A percentile compares a stretch with the other conserved stretches of the same genome.
phyloP scores from a whole-genome alignment of 1,140 invertebrate genomes.

The Mycetomoellerius zeteki region DNA sequence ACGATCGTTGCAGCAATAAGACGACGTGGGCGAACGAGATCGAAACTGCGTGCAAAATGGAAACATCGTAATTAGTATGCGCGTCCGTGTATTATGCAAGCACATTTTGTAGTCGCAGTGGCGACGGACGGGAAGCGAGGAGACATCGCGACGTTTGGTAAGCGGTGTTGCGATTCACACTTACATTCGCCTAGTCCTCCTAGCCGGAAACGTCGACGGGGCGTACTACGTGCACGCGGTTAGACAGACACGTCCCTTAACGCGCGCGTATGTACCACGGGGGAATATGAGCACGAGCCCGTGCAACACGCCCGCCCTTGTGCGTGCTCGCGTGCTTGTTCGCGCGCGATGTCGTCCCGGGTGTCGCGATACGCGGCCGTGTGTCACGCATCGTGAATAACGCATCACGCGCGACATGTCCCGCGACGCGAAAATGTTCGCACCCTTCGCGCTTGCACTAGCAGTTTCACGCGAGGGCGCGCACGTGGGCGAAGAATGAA shows the following conservation, averaged over 20 bases:
- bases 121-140: not conserved
- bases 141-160: slow-evolving; percentile 45
- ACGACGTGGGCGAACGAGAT: slow-evolving; percentile 45
- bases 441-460: slow-evolving; percentile 79
- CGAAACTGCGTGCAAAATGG: slow-evolving; percentile 80
- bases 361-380: slow-evolving; percentile 50
- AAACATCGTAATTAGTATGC: slow-evolving; percentile 86
- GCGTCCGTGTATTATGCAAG: slow-evolving; percentile 82
- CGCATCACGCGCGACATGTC: slow-evolving; percentile 68
- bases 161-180: slow-evolving; percentile 86
- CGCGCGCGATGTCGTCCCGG: slow-evolving; percentile 22
- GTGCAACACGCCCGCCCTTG: slow-evolving; percentile 7
- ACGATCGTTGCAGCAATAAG: slow-evolving; percentile 21
- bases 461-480: slow-evolving; percentile 21
- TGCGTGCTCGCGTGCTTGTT: slow-evolving; percentile 59
- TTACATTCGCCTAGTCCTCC: slow-evolving; percentile 82
- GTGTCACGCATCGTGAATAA: slow-evolving; percentile 76
- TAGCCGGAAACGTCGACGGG: slow-evolving; percentile 68
- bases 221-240: slow-evolving; percentile 57
- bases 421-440: slow-evolving; percentile 81
- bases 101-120: slow-evolving; percentile 57
- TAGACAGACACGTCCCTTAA: slow-evolving; percentile 58
- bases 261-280: slow-evolving; percentile 24
- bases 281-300: not conserved
- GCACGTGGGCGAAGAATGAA: not conserved